Evolutionary conservation across 2,797 vertebrate genomes (phyloP).

Genomic region (Etheostoma perlongum): DNA sequence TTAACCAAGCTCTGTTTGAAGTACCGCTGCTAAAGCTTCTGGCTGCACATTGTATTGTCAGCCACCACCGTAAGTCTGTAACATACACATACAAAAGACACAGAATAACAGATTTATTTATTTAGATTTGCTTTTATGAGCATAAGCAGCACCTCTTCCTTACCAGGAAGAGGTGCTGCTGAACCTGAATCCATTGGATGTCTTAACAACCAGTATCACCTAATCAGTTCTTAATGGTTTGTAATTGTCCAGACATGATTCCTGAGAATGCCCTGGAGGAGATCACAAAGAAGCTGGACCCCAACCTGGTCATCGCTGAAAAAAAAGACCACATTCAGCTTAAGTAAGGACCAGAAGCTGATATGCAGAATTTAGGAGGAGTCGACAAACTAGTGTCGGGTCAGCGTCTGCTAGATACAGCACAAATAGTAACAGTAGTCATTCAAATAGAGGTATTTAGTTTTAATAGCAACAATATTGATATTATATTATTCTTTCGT

Average conservation of each 20-base stretch:
- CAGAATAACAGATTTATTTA: not conserved
- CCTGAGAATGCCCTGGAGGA: conserved; percentile 97
- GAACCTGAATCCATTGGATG: not conserved
- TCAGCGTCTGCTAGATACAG: not conserved
- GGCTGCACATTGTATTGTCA: conserved; percentile 95
- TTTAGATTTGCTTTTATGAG: not conserved
- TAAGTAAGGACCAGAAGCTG: conserved; percentile 86
- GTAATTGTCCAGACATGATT: conserved; percentile 89
- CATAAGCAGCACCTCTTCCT: conserved; percentile 6
- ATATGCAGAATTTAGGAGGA: not conserved
- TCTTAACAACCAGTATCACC: not conserved
- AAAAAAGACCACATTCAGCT: conserved; percentile 90
- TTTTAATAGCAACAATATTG: not conserved
- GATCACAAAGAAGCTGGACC: conserved; percentile 97
- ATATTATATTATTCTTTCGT: not conserved
- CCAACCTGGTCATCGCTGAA: conserved; percentile 93
- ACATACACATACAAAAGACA: conserved; percentile 7
- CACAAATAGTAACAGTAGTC: not conserved
- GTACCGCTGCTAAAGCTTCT: conserved; percentile 95
- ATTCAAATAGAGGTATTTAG: not conserved
- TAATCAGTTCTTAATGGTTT: conserved; percentile 1
- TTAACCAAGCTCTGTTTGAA: conserved; percentile 96
- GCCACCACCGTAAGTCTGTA: conserved; percentile 93
- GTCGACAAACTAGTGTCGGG: not conserved
- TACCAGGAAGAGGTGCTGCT: not conserved